A percentile compares a stretch with the other conserved stretches of the same genome.
These are phyloP conservation scores for Druon quercuslanigerum DNA, from an alignment of 1,140 invertebrate genomes.

Conservation along the genomic window DNA sequence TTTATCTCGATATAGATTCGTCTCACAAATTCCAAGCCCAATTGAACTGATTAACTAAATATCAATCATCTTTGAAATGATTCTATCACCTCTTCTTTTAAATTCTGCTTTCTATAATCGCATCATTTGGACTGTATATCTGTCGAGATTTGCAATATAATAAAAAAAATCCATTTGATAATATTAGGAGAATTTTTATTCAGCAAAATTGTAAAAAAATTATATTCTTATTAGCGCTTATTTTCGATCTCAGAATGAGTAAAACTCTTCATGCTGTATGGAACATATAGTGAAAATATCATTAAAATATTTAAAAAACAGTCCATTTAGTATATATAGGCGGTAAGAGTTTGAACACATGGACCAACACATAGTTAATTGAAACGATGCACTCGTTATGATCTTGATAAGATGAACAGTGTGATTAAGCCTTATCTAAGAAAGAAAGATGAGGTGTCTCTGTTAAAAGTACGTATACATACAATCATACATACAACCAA, in stretches of 20 bases:
- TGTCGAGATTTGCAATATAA: too few species aligned
- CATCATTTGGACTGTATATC: too few species aligned
- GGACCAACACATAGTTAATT: slow-evolving; percentile 6
- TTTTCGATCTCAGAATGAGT: too few species aligned
- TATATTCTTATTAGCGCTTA: too few species aligned
- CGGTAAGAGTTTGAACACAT: not conserved
- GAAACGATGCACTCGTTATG: slow-evolving; percentile 7
- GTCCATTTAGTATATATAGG: too few species aligned
- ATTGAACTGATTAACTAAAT: not conserved
- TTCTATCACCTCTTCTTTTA: slow-evolving; percentile 3
- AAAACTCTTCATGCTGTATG: too few species aligned
- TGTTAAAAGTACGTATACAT: slow-evolving; percentile 2
- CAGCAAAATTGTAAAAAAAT: too few species aligned
- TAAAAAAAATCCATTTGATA: too few species aligned
- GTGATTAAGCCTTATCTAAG: slow-evolving; percentile 24
- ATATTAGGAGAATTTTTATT: too few species aligned
- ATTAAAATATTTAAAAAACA: too few species aligned
- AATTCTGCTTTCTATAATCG: not conserved
- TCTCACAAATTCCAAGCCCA: slow-evolving; percentile 11
- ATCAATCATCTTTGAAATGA: slow-evolving; percentile 20
- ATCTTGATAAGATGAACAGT: slow-evolving; percentile 25
- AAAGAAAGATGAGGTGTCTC: not conserved
- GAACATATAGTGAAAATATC: too few species aligned
- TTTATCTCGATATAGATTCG: slow-evolving; percentile 14
- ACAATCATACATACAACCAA: not conserved